A percentile compares a stretch with the other conserved stretches of the same genome.
These are phyloP conservation scores for Equus quagga DNA, from an alignment of 2,113 vertebrate genomes.

Conservation along the genomic window DNA sequence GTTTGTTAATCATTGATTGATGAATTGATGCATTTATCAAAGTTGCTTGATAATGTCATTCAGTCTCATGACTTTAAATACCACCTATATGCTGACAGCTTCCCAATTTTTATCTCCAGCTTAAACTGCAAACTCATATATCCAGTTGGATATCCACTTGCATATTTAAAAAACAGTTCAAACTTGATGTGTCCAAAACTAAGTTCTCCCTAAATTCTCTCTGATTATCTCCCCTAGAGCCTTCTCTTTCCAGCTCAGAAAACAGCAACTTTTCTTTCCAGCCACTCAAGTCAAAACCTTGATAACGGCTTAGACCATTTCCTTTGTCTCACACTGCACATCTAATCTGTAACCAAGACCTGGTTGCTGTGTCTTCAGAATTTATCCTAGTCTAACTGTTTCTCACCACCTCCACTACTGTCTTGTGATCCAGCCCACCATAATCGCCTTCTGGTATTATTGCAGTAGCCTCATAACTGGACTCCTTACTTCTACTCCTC, in stretches of 20 bases:
- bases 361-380: neutral
- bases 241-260: neutral
- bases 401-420: neutral
- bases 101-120: neutral
- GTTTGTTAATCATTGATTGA: neutral
- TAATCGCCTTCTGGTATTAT: neutral
- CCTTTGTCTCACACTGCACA: neutral
- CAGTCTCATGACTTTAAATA: conserved; percentile 40
- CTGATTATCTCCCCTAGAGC: neutral
- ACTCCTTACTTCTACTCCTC: neutral
- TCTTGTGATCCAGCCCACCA: neutral
- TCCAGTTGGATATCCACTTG: neutral
- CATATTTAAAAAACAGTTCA: neutral
- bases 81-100: neutral
- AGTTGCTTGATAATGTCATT: conserved; percentile 32
- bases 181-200: neutral
- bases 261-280: neutral
- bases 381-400: neutral
- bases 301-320: neutral
- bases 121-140: neutral
- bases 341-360: neutral
- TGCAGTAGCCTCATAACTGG: neutral
- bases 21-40: conserved; percentile 5
- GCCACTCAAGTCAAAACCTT: neutral
- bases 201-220: neutral